A percentile compares a stretch with the other conserved stretches of the same genome.
These are phyloP conservation scores for Scomber japonicus DNA, from an alignment of 2,113 vertebrate species.

Conservation along the genomic window DNA sequence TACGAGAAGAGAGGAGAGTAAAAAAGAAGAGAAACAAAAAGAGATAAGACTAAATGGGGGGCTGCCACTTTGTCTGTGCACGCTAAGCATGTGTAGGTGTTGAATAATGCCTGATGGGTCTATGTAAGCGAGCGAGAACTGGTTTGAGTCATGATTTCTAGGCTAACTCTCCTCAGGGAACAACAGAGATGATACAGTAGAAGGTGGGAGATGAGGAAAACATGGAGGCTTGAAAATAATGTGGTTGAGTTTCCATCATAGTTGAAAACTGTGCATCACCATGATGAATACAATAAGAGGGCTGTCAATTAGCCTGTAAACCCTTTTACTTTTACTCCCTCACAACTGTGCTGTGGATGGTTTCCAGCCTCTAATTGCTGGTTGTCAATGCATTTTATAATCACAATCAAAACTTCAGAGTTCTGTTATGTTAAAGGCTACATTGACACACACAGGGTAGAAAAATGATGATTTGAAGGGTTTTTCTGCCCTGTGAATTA, in stretches of 20 bases:
- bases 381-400: background rate
- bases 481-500: background rate
- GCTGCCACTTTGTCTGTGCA: conserved; percentile 24
- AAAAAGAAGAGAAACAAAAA: background rate
- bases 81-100: conserved; percentile 59
- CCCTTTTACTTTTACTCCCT: background rate
- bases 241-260: background rate
- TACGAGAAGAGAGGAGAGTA: background rate
- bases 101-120: conserved; percentile 42
- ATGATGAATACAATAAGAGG: background rate
- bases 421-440: background rate
- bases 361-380: background rate
- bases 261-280: conserved; percentile 21
- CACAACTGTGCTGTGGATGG: background rate
- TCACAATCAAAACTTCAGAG: background rate
- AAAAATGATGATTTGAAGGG: background rate
- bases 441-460: too few relatives aligned
- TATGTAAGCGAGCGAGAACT: conserved; percentile 24
- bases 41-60: conserved; percentile 12
- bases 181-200: conserved; percentile 37
- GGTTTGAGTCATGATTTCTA: conserved; percentile 56
- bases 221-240: background rate
- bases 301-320: background rate
- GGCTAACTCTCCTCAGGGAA: conserved; percentile 28
- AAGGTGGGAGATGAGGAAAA: conserved; percentile 36